Evolutionary conservation across 2,113 vertebrate genomes (phyloP).

Genomic region (Bagarius yarrelli): DNA sequence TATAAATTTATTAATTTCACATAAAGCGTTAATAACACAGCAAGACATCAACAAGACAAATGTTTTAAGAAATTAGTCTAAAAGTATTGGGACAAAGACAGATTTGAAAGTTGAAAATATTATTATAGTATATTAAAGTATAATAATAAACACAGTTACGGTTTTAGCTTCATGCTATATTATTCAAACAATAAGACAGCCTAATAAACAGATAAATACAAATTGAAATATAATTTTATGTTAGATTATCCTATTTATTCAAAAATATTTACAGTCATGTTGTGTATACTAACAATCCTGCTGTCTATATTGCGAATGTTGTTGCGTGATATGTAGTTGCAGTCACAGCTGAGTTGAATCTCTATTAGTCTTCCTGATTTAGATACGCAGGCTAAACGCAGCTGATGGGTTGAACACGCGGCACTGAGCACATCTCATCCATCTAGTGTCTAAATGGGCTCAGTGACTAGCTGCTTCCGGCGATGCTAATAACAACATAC

Average conservation of each 20-base stretch:
- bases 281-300: no score
- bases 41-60: no score
- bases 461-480: constrained; percentile 20
- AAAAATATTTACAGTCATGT: not conserved
- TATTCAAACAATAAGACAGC: not conserved
- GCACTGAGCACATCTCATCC: constrained; percentile 24
- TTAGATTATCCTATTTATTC: not conserved
- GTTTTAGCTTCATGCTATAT: not conserved
- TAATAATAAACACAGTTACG: not conserved
- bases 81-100: no score
- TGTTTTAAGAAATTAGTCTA: no score
- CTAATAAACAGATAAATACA: not conserved
- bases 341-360: not conserved
- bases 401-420: constrained; percentile 30
- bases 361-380: constrained; percentile 20
- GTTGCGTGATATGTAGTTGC: not conserved
- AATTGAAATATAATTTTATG: not conserved
- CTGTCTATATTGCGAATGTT: not conserved
- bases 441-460: constrained; percentile 36
- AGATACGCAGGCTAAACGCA: constrained; percentile 13
- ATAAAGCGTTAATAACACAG: no score
- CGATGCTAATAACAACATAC: constrained; percentile 9
- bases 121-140: no score
- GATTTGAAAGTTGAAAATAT: no score
- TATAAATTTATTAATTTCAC: no score